Conservation (phyloP, 2,797 vertebrate genomes). For the Vipera latastei region DNA sequence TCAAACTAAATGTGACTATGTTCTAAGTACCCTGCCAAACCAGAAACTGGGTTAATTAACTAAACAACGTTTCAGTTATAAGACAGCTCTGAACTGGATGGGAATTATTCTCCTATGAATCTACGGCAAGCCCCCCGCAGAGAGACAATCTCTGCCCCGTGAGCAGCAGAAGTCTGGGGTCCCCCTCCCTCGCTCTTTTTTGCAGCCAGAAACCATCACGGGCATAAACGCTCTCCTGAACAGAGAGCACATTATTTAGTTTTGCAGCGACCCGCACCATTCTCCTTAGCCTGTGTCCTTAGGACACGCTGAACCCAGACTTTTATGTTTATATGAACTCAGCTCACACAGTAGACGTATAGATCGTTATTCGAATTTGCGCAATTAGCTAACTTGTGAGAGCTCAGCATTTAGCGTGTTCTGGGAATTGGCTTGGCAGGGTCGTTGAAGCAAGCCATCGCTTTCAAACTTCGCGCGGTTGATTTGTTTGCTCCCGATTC, state of each 20-base stretch:
- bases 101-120: background rate
- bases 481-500: background rate
- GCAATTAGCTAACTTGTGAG: background rate
- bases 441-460: background rate
- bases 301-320: background rate
- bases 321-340: background rate
- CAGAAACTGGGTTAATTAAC: background rate
- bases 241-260: too few species aligned
- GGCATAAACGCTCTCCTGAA: background rate
- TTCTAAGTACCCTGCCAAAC: background rate
- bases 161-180: background rate
- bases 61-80: background rate
- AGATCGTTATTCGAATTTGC: background rate
- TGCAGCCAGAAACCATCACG: background rate
- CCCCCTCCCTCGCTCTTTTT: background rate
- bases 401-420: background rate
- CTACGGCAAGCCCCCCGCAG: background rate
- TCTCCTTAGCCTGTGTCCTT: background rate
- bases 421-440: background rate
- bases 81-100: background rate
- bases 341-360: background rate
- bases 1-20: background rate
- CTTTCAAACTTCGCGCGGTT: background rate
- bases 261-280: background rate
- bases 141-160: background rate